Evolutionary conservation across 2,113 vertebrate genomes (phyloP).

Genomic region (Megaleporinus macrocephalus): DNA sequence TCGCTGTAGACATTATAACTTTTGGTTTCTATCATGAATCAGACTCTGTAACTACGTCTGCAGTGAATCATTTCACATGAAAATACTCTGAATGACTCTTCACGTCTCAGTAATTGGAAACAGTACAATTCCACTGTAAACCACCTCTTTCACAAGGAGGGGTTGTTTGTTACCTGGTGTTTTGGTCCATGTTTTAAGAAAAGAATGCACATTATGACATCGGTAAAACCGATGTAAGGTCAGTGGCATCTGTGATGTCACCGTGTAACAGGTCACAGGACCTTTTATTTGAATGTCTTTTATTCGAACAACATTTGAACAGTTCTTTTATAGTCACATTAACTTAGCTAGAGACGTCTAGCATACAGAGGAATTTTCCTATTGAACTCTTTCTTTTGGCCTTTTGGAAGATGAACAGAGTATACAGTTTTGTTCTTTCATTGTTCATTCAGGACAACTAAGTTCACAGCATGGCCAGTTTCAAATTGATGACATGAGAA

Average conservation of each 20-base stretch:
- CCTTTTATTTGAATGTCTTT: background rate
- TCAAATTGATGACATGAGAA: conserved; percentile 40
- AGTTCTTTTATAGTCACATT: background rate
- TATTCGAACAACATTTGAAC: background rate
- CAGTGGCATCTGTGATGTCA: background rate
- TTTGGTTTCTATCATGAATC: no score
- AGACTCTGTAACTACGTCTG: no score
- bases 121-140: no score
- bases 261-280: background rate
- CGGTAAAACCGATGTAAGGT: background rate
- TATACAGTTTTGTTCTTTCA: background rate
- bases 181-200: background rate
- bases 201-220: background rate
- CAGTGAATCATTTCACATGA: no score
- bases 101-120: no score
- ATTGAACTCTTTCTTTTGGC: background rate
- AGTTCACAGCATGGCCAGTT: conserved; percentile 17
- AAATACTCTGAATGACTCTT: no score
- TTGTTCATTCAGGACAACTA: conserved; percentile 8
- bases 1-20: no score
- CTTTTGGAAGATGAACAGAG: conserved; percentile 22
- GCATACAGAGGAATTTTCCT: background rate
- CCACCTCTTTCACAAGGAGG: no score
- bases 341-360: background rate
- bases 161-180: no score